Evolutionary conservation across 2,113 vertebrate species (phyloP), one percentile per base, ranked within the genome.

Genomic region (Riparia riparia): DNA sequence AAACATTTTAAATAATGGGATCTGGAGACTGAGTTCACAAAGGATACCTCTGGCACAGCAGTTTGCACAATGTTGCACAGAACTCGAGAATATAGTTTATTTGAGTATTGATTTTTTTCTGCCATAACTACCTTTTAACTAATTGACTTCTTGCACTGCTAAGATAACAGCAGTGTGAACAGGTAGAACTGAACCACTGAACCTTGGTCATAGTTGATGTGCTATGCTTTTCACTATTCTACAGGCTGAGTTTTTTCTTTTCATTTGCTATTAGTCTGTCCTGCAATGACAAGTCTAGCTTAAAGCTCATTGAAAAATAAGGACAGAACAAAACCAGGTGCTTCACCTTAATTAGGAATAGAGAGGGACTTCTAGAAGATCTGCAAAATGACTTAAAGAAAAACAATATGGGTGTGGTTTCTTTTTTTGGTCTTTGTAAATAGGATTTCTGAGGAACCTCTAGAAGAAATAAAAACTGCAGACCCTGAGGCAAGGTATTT

Each of bases 401-500:
- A 47, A 64, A 54, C 31, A 16, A 21, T 14, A 34, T 4, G 13
- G 3, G 10, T 0, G 3, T 4, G 37, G 37, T 37, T 37, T 37
- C 37, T 11, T 41, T 54, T 81, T 65, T 74, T 50, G 3, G 20
- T 28, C 9, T 82, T 94, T 91, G 53, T 80, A 69, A 77, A 29
- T 15, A 91, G 42, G 16, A 79, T 88, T 93, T 47, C 45, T 14
- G 13, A 77, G 54, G 32, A 86, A 88, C 24, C 71, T 86, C 63
- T 85, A 47, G 53, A 87, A 91, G 56, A 92, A 95, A 86, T 77
- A 80, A 91, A 90, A 85, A 29, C 54, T 90, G 42, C 19, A 73
- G 26, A 77, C 32, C 82, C 82, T 80, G 56, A 93, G 63, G 89
- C 81, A 95, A 82, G 26, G 66, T 86, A 77, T 96, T 87, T 96